Evolutionary conservation across 2,888 invertebrate species (phyloP).

Genomic region (Pseudococcus viburni): DNA sequence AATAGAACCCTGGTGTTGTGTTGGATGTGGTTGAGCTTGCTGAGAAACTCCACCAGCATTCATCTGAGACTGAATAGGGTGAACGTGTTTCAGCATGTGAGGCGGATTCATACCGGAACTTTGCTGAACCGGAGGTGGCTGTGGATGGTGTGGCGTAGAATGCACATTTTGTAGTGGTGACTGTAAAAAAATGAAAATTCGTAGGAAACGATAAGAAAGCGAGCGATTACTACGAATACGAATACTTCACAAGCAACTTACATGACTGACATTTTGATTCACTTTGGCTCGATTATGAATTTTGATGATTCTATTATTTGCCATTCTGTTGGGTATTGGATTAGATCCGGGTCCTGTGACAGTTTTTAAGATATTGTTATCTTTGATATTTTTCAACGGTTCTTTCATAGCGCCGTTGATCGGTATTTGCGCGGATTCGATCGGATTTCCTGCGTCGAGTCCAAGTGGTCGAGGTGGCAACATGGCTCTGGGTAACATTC

Average conservation of each 20-base stretch:
- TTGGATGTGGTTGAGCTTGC: slow-evolving; percentile 21
- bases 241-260: background rate
- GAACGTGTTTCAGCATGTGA: slow-evolving; percentile 6
- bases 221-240: background rate
- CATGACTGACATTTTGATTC: slow-evolving; percentile 44
- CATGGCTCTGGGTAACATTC: slow-evolving; percentile 42
- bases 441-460: background rate
- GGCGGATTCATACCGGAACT: slow-evolving; percentile 14
- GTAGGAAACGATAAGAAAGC: background rate
- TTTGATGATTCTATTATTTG: slow-evolving; percentile 28
- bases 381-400: slow-evolving; percentile 18
- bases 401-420: slow-evolving; percentile 26
- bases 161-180: slow-evolving; percentile 20
- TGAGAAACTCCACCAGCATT: background rate
- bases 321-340: background rate
- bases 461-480: slow-evolving; percentile 14
- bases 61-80: slow-evolving; percentile 38
- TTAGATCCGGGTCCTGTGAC: background rate
- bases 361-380: background rate
- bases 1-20: slow-evolving; percentile 10
- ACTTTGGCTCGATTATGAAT: background rate
- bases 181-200: background rate
- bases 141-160: background rate
- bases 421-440: background rate
- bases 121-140: slow-evolving; percentile 25